Evolutionary conservation across 2,797 vertebrate genomes (phyloP).

Genomic region (Micrastur ruficollis): DNA sequence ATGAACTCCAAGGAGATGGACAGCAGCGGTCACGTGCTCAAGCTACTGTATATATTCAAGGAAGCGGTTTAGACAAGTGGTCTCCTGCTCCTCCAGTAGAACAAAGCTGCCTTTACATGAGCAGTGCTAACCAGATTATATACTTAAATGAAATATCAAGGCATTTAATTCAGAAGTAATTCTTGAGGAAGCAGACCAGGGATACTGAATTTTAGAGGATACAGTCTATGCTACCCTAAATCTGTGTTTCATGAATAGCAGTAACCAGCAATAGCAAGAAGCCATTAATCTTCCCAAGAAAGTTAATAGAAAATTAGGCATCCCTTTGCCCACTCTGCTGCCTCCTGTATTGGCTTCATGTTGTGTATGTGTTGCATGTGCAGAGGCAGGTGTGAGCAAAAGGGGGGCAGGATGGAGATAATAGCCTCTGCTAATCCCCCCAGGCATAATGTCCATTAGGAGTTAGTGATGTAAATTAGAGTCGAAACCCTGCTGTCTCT

Average conservation of each 20-base stretch:
- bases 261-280: background rate
- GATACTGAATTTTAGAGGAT: background rate
- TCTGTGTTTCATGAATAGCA: background rate
- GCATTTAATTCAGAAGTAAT: conserved; percentile 4
- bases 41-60: background rate
- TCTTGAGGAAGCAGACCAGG: background rate
- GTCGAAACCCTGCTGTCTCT: background rate
- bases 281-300: background rate
- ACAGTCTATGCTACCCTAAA: background rate
- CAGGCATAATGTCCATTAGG: conserved; percentile 2
- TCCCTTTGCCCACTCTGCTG: background rate
- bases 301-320: background rate
- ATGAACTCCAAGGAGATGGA: background rate
- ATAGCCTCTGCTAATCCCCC: conserved; percentile 17
- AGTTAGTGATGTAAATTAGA: conserved; percentile 35
- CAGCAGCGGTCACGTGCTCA: background rate
- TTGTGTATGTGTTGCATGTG: background rate
- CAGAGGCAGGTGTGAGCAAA: conserved; percentile 37
- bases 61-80: background rate
- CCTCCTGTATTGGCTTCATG: background rate
- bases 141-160: background rate
- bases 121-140: background rate
- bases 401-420: conserved; percentile 10
- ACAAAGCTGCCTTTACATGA: conserved; percentile 8
- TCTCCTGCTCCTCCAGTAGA: background rate